phyloP scores from a whole-genome alignment of 2,888 invertebrate species.

The Sepioteuthis lessoniana region DNA sequence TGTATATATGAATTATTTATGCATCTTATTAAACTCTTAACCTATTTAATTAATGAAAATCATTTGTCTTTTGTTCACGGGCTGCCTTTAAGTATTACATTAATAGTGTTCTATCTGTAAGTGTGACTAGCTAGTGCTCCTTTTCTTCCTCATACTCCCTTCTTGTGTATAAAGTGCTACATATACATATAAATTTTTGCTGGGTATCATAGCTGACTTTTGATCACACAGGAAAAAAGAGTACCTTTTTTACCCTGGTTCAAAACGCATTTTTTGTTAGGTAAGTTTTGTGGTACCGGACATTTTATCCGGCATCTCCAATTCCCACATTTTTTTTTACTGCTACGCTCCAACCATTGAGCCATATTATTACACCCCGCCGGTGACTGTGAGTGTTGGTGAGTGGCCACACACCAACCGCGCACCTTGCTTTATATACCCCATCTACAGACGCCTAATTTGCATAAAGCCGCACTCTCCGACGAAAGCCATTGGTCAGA shows the following conservation, averaged over 20 bases:
- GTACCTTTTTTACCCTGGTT: background rate
- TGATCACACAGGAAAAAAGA: background rate
- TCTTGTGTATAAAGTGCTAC: background rate
- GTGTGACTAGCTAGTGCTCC: background rate
- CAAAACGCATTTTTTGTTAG: too few relatives aligned
- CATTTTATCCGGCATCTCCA: background rate
- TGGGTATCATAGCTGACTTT: too few relatives aligned
- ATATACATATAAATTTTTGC: too few relatives aligned
- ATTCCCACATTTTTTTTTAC: background rate
- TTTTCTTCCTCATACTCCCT: background rate
- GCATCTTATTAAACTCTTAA: too few relatives aligned
- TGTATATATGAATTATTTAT: too few relatives aligned
- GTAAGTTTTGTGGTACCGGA: background rate
- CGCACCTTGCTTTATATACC: background rate
- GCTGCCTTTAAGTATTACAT: too few relatives aligned
- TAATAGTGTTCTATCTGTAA: background rate
- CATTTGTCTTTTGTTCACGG: too few relatives aligned
- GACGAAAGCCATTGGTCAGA: conserved; percentile 42
- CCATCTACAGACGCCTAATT: background rate
- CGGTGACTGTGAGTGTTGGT: background rate
- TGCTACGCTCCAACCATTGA: background rate
- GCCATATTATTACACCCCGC: background rate
- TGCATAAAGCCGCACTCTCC: conserved; percentile 45
- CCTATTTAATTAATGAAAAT: too few relatives aligned
- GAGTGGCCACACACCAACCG: background rate